Conservation (phyloP, 2,888 invertebrate species). For the Sarcophaga subvicina region DNA sequence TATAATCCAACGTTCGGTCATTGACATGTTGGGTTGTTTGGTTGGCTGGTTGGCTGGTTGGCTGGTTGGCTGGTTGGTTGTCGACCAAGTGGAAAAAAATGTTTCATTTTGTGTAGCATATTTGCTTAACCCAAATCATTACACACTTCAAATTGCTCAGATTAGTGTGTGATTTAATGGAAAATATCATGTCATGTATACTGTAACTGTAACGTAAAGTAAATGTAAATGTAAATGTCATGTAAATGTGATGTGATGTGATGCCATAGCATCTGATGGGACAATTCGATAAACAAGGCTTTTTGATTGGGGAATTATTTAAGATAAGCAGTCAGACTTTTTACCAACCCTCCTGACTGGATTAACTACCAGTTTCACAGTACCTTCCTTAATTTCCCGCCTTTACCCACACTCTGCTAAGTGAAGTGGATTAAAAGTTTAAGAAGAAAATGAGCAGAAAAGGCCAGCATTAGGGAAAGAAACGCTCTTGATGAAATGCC, state of each 20-base stretch:
- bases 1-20: conserved; percentile 61
- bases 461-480: not conserved
- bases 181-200: conserved; percentile 19
- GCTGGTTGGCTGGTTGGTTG: not conserved
- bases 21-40: conserved; percentile 46
- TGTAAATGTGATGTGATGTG: not conserved
- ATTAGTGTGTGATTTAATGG: conserved; percentile 47
- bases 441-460: not conserved
- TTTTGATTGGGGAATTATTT: conserved; percentile 44
- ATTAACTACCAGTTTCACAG: not conserved
- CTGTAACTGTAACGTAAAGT: not conserved
- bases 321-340: conserved; percentile 3
- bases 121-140: conserved; percentile 52
- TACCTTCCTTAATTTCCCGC: not conserved
- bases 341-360: not conserved
- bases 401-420: not conserved
- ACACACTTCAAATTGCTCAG: conserved; percentile 47
- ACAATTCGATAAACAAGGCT: conserved; percentile 28
- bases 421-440: conserved; percentile 34
- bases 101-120: conserved; percentile 19
- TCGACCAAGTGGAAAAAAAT: conserved; percentile 6
- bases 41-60: not conserved
- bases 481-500: not conserved
- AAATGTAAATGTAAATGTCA: not conserved
- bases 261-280: not conserved